A percentile compares a stretch with the other conserved stretches of the same genome.
Conservation (phyloP, 2,888 invertebrate species). For the Serrognathus titanus region DNA sequence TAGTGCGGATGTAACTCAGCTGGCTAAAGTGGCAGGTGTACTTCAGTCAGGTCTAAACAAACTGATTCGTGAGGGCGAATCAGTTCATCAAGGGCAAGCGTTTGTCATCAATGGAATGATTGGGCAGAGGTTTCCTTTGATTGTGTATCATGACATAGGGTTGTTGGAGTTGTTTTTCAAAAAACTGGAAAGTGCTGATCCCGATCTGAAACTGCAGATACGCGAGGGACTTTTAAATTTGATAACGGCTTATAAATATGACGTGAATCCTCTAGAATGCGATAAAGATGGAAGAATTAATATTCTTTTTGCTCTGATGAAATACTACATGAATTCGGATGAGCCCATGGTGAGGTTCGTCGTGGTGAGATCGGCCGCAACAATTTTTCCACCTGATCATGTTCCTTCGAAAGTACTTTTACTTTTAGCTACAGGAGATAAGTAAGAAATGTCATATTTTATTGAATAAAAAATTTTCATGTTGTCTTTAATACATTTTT, state of each 20-base stretch:
- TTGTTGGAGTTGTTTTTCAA: constrained; percentile 55
- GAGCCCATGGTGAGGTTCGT: constrained; percentile 79
- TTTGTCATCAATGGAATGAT: constrained; percentile 72
- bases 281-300: constrained; percentile 43
- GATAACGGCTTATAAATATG: constrained; percentile 42
- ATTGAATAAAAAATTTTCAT: not conserved
- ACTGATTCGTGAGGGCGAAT: constrained; percentile 63
- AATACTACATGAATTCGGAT: constrained; percentile 72
- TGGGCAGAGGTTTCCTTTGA: constrained; percentile 57
- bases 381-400: constrained; percentile 78
- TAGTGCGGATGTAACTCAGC: constrained; percentile 60
- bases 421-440: constrained; percentile 79
- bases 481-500: not conserved
- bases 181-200: constrained; percentile 49
- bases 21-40: constrained; percentile 67
- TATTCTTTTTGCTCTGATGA: constrained; percentile 56
- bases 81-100: constrained; percentile 64
- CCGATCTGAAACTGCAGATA: constrained; percentile 43
- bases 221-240: constrained; percentile 44
- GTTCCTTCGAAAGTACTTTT: constrained; percentile 79
- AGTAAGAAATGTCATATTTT: constrained; percentile 50
- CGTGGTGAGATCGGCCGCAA: constrained; percentile 76
- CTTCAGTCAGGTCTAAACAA: constrained; percentile 71
- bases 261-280: constrained; percentile 38
- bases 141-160: constrained; percentile 66